Conservation (phyloP, 1,140 invertebrate species). For the Lepidotrigona ventralis region DNA sequence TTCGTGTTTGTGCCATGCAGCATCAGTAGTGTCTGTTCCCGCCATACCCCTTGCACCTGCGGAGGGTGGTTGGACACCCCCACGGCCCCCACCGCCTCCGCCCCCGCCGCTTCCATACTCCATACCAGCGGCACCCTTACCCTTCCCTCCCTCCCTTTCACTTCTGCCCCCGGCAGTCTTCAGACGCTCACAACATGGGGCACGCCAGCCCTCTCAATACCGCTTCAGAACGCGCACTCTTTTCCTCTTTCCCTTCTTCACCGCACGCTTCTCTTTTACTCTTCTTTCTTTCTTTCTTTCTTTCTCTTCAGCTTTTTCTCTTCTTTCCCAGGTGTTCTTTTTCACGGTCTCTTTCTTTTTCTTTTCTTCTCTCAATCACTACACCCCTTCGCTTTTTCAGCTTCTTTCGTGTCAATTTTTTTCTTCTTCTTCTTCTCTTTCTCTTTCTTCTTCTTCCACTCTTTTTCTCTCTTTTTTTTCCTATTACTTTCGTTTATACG, state of each 20-base stretch:
- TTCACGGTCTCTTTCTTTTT: conserved; percentile 35
- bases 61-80: conserved; percentile 76
- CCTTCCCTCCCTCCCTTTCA: conserved; percentile 62
- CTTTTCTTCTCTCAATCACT: conserved; percentile 25
- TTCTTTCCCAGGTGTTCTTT: conserved; percentile 45
- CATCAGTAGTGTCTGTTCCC: conserved; percentile 78
- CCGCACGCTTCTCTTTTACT: conserved; percentile 23
- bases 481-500: conserved; percentile 1
- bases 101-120: conserved; percentile 77
- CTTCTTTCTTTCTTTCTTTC: conserved; percentile 25
- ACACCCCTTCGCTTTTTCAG: conserved; percentile 31
- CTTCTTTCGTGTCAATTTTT: background rate
- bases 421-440: conserved; percentile 13
- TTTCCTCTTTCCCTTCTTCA: conserved; percentile 1
- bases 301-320: conserved; percentile 22
- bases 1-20: conserved; percentile 79
- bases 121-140: conserved; percentile 73
- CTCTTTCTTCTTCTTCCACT: conserved; percentile 31
- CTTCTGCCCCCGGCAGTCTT: conserved; percentile 73
- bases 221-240: conserved; percentile 54
- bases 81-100: conserved; percentile 73
- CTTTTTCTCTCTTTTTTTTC: conserved; percentile 1
- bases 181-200: conserved; percentile 71
- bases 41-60: conserved; percentile 72
- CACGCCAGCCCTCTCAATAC: conserved; percentile 63